Evolutionary conservation across 2,888 invertebrate species (phyloP).

Genomic region (Orgyia antiqua): DNA sequence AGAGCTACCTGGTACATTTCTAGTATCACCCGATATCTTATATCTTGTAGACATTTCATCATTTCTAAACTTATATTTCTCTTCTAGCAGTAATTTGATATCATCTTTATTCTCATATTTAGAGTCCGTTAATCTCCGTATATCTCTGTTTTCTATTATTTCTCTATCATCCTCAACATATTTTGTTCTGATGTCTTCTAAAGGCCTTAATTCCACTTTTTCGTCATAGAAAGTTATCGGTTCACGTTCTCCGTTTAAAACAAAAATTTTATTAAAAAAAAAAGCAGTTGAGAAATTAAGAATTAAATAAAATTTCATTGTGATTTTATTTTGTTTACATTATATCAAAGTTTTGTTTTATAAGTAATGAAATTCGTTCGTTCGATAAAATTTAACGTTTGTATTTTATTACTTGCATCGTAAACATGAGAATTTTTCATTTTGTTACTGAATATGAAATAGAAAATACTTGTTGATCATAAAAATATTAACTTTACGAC

Average conservation of each 20-base stretch:
- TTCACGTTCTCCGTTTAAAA: slow-evolving; percentile 2
- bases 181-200: not conserved
- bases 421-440: slow-evolving; percentile 26
- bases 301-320: slow-evolving; percentile 25
- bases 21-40: slow-evolving; percentile 38
- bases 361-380: slow-evolving; percentile 17
- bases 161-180: not conserved
- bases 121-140: not conserved
- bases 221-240: not conserved
- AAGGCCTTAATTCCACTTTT: not conserved
- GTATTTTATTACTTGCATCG: slow-evolving; percentile 27
- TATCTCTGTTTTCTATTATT: not conserved
- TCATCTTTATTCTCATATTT: slow-evolving; percentile 26
- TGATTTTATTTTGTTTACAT: slow-evolving; percentile 24
- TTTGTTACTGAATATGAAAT: not conserved
- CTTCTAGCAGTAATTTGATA: slow-evolving; percentile 51
- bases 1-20: slow-evolving; percentile 32
- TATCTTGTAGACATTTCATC: slow-evolving; percentile 54
- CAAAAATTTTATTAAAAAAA: slow-evolving; percentile 10
- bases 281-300: slow-evolving; percentile 12
- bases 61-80: slow-evolving; percentile 59
- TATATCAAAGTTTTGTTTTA: slow-evolving; percentile 16
- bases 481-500: too few relatives aligned
- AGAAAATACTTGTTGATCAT: too few relatives aligned
- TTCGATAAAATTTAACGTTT: slow-evolving; percentile 30